Percentiles rank a stretch among this genome's conserved stretches.
Evolutionary conservation across 2,113 vertebrate genomes (phyloP).

Genomic region (Dasyprocta punctata): DNA sequence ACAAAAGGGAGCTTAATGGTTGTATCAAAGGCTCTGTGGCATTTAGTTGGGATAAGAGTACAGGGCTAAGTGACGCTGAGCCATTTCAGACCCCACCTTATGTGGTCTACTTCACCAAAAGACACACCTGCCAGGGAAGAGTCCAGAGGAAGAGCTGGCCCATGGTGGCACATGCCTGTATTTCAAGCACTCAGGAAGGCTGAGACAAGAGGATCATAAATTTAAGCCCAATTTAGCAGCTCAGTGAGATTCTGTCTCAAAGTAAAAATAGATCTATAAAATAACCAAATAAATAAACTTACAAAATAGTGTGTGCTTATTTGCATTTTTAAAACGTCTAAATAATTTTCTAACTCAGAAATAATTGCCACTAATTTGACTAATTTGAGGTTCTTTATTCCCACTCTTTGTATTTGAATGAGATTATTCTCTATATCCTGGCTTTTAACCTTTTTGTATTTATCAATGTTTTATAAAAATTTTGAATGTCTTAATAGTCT

Average conservation of each 20-base stretch:
- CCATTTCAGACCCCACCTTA: not conserved
- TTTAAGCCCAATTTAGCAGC: not conserved
- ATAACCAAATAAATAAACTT: not conserved
- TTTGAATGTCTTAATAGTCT: conserved; percentile 21
- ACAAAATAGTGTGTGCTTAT: not conserved
- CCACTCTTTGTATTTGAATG: not conserved
- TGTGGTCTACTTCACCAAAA: not conserved
- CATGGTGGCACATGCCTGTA: not conserved
- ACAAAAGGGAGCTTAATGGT: not conserved
- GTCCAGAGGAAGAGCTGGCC: not conserved
- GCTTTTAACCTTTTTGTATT: not conserved
- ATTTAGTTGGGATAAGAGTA: not conserved
- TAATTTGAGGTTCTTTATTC: not conserved
- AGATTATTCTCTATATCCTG: not conserved
- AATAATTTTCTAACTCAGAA: not conserved
- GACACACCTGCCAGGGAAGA: not conserved
- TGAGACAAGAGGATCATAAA: not conserved
- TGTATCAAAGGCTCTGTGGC: not conserved
- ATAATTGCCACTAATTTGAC: conserved; percentile 7
- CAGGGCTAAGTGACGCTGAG: not conserved
- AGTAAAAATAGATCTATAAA: not conserved
- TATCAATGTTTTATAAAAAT: conserved; percentile 38
- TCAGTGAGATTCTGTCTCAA: not conserved
- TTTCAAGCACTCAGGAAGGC: not conserved
- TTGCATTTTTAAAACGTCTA: not conserved